Conservation (phyloP, 2,888 invertebrate species). For the Congeria kusceri region DNA sequence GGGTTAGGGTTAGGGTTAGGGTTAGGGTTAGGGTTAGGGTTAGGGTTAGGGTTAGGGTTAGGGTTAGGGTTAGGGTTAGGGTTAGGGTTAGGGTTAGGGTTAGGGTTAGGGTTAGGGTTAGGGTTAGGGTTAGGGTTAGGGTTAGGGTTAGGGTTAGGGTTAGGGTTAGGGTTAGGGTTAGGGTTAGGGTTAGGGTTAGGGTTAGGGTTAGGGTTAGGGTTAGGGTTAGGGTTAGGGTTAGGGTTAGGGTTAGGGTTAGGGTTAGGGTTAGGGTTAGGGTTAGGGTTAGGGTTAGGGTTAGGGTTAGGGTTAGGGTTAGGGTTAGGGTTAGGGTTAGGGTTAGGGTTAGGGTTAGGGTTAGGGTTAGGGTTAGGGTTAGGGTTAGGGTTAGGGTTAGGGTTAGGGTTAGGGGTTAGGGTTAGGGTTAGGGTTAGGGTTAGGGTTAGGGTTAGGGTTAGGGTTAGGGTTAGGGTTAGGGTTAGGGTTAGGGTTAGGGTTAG, state of each 20-base stretch:
- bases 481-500: conserved; percentile 50
- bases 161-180: conserved; percentile 48
- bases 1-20: conserved; percentile 62
- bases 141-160: conserved; percentile 65
- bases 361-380: conserved; percentile 61
- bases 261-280: conserved; percentile 63
- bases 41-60: conserved; percentile 51
- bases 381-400: conserved; percentile 62
- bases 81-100: no score
- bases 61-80: no score
- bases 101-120: conserved; percentile 63
- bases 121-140: conserved; percentile 60
- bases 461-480: conserved; percentile 43
- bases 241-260: conserved; percentile 63
- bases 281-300: conserved; percentile 60
- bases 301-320: conserved; percentile 48
- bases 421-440: conserved; percentile 56
- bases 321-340: conserved; percentile 53
- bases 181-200: conserved; percentile 43
- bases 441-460: conserved; percentile 58
- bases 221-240: conserved; percentile 65
- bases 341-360: conserved; percentile 48
- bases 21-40: conserved; percentile 48
- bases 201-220: conserved; percentile 61
- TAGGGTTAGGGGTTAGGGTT: no score